Conservation (phyloP, 2,888 invertebrate species). For the Aricia artaxerxes region DNA sequence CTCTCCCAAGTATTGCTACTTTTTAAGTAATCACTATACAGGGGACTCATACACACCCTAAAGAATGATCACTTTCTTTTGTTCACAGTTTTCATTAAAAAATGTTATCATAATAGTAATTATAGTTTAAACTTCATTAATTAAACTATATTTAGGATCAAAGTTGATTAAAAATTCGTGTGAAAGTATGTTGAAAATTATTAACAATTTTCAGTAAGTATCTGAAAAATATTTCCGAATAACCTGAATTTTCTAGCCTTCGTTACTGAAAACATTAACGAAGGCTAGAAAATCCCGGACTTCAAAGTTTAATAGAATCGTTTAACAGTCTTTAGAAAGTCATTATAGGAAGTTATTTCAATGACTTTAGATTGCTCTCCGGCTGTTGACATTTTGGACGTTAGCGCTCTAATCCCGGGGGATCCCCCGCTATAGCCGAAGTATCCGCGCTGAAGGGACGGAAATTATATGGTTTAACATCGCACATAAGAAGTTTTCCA, state of each 20-base stretch:
- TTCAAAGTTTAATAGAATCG: background rate
- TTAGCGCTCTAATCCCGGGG: background rate
- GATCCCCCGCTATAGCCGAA: background rate
- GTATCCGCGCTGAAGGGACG: background rate
- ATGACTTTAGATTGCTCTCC: background rate
- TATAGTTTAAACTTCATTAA: too few relatives aligned
- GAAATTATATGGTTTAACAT: constrained; percentile 11
- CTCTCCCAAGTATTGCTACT: too few relatives aligned
- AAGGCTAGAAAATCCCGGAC: background rate
- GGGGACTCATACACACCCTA: too few relatives aligned
- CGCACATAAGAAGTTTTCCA: background rate
- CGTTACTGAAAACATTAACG: background rate
- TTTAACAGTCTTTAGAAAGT: constrained; percentile 5
- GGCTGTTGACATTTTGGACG: constrained; percentile 17
- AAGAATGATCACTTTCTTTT: too few relatives aligned
- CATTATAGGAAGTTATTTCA: constrained; percentile 15
- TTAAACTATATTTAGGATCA: background rate
- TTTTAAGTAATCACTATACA: too few relatives aligned
- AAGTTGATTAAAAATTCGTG: background rate
- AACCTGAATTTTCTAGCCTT: background rate
- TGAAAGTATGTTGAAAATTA: background rate
- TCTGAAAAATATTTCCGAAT: background rate
- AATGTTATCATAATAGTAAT: too few relatives aligned
- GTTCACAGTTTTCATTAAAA: too few relatives aligned
- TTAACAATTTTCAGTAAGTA: background rate